A percentile compares a stretch with the other conserved stretches of the same genome.
Conservation (phyloP, 2,888 invertebrate species). For the Sarcophaga rosellei region DNA sequence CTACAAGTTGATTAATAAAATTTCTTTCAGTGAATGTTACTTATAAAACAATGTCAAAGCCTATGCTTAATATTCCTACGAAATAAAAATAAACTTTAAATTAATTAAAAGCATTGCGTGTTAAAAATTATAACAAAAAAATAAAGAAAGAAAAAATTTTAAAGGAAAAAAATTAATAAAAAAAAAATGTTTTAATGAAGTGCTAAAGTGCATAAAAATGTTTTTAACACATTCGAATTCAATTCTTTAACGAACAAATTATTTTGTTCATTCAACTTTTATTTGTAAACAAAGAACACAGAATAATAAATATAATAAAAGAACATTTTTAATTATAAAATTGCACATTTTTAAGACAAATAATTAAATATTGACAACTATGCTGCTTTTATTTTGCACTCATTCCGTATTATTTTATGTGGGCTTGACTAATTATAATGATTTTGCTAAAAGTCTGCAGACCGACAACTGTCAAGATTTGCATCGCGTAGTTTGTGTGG, state of each 20-base stretch:
- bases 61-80: too few relatives aligned
- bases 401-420: conserved; percentile 62
- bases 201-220: conserved; percentile 8
- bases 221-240: neutral
- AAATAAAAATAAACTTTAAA: too few relatives aligned
- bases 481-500: conserved; percentile 63
- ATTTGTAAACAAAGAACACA: neutral
- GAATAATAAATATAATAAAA: neutral
- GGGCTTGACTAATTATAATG: conserved; percentile 30
- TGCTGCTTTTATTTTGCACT: conserved; percentile 59
- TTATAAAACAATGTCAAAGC: too few relatives aligned
- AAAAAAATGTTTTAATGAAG: neutral
- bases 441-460: conserved; percentile 40
- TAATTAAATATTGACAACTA: conserved; percentile 2
- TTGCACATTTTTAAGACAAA: neutral
- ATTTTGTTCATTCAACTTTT: neutral
- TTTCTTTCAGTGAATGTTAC: too few relatives aligned
- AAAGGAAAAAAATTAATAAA: neutral
- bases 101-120: too few relatives aligned
- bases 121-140: too few relatives aligned
- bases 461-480: conserved; percentile 52
- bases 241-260: neutral
- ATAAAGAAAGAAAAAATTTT: too few relatives aligned
- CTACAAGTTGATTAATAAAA: too few relatives aligned
- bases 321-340: too few relatives aligned